These are phyloP conservation scores for Cryptophagus acutangulus DNA, from an alignment of 2,888 invertebrate genomes.

Conservation along the genomic window DNA sequence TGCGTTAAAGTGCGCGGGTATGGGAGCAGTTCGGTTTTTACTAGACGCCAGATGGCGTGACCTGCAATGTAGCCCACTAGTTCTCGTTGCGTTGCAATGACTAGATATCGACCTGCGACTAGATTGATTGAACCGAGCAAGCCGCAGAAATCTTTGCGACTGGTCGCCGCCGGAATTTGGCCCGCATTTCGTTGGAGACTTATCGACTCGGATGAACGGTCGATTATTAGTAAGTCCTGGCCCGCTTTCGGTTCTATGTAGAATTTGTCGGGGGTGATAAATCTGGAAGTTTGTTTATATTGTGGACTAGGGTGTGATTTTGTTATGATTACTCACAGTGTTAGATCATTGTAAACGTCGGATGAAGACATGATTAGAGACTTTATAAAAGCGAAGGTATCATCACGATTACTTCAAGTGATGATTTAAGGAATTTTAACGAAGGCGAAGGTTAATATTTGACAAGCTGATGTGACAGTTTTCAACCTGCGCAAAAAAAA, in stretches of 20 bases:
- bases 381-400: too few relatives aligned
- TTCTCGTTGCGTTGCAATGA: slow-evolving; percentile 81
- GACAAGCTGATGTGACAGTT: too few relatives aligned
- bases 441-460: too few relatives aligned
- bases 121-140: slow-evolving; percentile 81
- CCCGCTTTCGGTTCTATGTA: slow-evolving; percentile 76
- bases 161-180: slow-evolving; percentile 59
- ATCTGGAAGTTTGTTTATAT: slow-evolving; percentile 51
- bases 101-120: slow-evolving; percentile 79
- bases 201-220: slow-evolving; percentile 57
- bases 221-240: slow-evolving; percentile 76
- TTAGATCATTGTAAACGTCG: slow-evolving; percentile 37
- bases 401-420: too few relatives aligned
- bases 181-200: slow-evolving; percentile 46
- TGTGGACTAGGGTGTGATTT: neutral
- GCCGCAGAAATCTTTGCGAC: slow-evolving; percentile 71
- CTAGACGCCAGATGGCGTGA: slow-evolving; percentile 73
- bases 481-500: too few relatives aligned
- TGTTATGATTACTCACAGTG: slow-evolving; percentile 30
- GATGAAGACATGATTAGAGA: slow-evolving; percentile 30
- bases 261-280: slow-evolving; percentile 85
- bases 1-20: slow-evolving; percentile 81
- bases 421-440: too few relatives aligned
- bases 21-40: slow-evolving; percentile 77
- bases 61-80: slow-evolving; percentile 76